Percentiles rank a stretch among this genome's conserved stretches.
These are phyloP conservation scores for Ditylenchus weischeri DNA, from an alignment of 2,888 invertebrate genomes.

Conservation along the genomic window DNA sequence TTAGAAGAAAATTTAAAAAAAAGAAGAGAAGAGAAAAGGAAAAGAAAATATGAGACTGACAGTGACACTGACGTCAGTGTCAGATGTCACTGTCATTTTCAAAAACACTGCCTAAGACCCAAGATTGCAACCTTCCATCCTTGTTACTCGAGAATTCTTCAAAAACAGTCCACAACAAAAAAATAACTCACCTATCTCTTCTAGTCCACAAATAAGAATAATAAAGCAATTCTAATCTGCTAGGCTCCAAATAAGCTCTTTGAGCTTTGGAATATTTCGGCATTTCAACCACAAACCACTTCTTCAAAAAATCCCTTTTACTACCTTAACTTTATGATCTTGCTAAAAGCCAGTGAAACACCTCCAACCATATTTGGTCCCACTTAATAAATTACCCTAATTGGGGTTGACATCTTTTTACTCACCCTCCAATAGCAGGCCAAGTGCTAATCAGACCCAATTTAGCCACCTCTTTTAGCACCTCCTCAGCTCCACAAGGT, in stretches of 20 bases:
- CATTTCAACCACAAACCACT: background rate
- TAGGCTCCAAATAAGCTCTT: constrained; percentile 46
- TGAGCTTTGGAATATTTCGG: constrained; percentile 19
- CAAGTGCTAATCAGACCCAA: constrained; percentile 2
- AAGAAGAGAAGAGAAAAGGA: no score
- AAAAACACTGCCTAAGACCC: no score
- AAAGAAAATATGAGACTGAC: no score
- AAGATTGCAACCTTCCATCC: no score
- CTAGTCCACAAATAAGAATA: constrained; percentile 57
- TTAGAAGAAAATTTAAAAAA: no score
- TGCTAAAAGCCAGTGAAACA: background rate
- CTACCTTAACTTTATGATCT: background rate
- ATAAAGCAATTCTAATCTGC: constrained; percentile 49
- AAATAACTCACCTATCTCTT: constrained; percentile 47
- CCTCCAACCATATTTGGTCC: background rate
- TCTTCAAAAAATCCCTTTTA: background rate
- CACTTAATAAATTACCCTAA: no score
- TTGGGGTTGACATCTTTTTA: no score
- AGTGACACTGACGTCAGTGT: no score
- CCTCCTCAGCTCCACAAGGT: constrained; percentile 18
- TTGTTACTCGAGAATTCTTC: constrained; percentile 10
- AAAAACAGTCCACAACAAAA: no score
- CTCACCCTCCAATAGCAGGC: constrained; percentile 36
- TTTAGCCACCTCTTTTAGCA: constrained; percentile 33
- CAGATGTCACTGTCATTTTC: no score